Evolutionary conservation across 2,113 vertebrate genomes (phyloP).

Genomic region (Hiodon tergisus): DNA sequence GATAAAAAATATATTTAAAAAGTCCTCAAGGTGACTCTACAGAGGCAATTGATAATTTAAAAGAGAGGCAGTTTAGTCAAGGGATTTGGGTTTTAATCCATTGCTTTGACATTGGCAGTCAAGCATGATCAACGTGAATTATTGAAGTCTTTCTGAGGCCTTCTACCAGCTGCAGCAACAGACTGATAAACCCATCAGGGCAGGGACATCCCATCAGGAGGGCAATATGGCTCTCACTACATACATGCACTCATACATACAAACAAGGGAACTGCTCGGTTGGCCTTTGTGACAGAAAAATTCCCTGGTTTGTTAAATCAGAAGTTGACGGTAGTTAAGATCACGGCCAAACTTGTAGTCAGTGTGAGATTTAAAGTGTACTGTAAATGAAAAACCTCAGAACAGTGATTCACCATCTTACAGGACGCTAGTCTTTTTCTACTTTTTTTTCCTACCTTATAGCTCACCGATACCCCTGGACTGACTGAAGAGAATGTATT

Average conservation of each 20-base stretch:
- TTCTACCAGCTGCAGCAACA: not conserved
- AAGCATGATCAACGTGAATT: slow-evolving; percentile 19
- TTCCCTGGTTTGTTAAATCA: too few species aligned
- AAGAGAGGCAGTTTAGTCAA: not conserved
- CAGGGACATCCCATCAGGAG: slow-evolving; percentile 5
- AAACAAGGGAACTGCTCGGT: not conserved
- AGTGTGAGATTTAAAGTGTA: too few species aligned
- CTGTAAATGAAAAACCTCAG: too few species aligned
- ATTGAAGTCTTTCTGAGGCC: slow-evolving; percentile 15
- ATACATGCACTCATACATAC: slow-evolving; percentile 26
- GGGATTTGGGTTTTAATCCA: slow-evolving; percentile 16
- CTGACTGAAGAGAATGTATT: too few species aligned
- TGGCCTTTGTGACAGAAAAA: not conserved
- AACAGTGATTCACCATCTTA: too few species aligned
- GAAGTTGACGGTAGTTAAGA: too few species aligned
- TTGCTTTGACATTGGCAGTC: slow-evolving; percentile 20
- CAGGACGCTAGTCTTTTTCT: too few species aligned
- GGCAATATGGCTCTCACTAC: slow-evolving; percentile 10
- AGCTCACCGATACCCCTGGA: too few species aligned
- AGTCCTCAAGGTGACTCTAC: slow-evolving; percentile 16
- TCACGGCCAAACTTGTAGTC: too few species aligned
- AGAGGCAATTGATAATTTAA: slow-evolving; percentile 17
- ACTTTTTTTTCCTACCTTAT: too few species aligned
- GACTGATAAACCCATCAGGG: not conserved
- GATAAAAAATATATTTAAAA: slow-evolving; percentile 9